Percentiles rank a stretch among this genome's conserved stretches.
Conservation (phyloP, 2,888 invertebrate genomes). For the Epinotia brunnichana region DNA sequence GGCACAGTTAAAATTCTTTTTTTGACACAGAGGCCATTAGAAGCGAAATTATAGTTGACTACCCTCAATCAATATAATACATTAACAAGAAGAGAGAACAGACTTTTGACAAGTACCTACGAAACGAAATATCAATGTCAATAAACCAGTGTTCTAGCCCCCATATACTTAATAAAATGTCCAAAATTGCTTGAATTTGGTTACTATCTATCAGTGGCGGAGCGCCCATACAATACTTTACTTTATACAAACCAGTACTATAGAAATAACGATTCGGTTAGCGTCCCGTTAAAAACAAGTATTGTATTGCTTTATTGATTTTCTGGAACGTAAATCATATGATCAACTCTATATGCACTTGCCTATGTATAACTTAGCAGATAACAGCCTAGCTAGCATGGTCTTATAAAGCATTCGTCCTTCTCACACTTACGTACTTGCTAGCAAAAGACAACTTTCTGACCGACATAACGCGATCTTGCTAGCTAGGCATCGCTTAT, state of each 20-base stretch:
- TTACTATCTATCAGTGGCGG: too few species aligned
- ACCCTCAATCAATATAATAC: not conserved
- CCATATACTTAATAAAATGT: not conserved
- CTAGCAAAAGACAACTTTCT: too few species aligned
- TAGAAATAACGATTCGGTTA: not conserved
- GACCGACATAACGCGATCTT: too few species aligned
- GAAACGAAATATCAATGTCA: not conserved
- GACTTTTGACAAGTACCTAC: not conserved
- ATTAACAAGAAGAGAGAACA: not conserved
- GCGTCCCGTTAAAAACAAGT: not conserved
- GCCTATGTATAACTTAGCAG: slow-evolving; percentile 9
- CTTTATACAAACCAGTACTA: too few species aligned
- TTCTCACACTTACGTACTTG: too few species aligned
- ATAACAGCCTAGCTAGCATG: not conserved
- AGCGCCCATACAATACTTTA: too few species aligned
- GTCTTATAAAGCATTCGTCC: too few species aligned
- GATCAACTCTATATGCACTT: not conserved
- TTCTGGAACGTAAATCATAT: not conserved
- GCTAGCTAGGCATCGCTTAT: not conserved
- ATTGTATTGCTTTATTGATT: not conserved
- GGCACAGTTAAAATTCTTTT: not conserved
- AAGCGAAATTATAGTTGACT: not conserved
- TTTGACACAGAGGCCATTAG: not conserved
- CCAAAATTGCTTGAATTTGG: not conserved
- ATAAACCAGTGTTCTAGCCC: too few species aligned